Evolutionary conservation across 2,888 invertebrate species (phyloP).

Genomic region (Flexamia atlantica): DNA sequence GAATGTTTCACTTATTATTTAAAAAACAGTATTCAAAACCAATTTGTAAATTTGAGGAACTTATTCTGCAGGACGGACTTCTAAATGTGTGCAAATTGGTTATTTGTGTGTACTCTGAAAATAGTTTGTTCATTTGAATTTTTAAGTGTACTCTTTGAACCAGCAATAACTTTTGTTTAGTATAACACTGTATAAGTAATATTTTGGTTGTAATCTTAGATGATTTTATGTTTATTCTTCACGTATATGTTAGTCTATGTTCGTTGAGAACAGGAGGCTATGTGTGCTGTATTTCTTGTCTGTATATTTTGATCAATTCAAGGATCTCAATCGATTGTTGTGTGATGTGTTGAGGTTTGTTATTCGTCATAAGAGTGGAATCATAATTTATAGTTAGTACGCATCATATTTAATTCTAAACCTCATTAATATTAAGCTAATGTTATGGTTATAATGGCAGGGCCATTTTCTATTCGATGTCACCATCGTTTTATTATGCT

Average conservation of each 20-base stretch:
- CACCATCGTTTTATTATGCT: neutral
- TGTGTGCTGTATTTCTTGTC: conserved; percentile 42
- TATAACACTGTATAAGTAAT: conserved; percentile 19
- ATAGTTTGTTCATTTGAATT: neutral
- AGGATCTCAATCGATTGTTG: conserved; percentile 38
- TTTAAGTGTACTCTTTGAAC: neutral
- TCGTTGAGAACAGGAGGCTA: neutral
- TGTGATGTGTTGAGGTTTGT: conserved; percentile 51
- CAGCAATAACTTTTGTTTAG: conserved; percentile 22
- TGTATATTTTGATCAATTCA: conserved; percentile 52
- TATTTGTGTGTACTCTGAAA: neutral
- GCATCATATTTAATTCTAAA: conserved; percentile 31
- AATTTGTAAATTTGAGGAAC: conserved; percentile 12
- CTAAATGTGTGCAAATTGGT: conserved; percentile 8
- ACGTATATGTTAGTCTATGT: neutral
- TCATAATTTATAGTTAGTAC: neutral
- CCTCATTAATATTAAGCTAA: neutral
- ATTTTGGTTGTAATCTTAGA: conserved; percentile 26
- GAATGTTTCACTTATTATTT: too few species aligned
- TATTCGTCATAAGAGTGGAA: conserved; percentile 38
- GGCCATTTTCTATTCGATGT: conserved; percentile 5
- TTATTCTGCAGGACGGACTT: conserved; percentile 18
- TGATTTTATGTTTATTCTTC: neutral
- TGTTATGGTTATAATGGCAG: conserved; percentile 15
- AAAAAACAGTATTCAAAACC: conserved; percentile 6